These are phyloP conservation scores for Centropus unirufus DNA, from an alignment of 2,113 vertebrate species.

Conservation along the genomic window DNA sequence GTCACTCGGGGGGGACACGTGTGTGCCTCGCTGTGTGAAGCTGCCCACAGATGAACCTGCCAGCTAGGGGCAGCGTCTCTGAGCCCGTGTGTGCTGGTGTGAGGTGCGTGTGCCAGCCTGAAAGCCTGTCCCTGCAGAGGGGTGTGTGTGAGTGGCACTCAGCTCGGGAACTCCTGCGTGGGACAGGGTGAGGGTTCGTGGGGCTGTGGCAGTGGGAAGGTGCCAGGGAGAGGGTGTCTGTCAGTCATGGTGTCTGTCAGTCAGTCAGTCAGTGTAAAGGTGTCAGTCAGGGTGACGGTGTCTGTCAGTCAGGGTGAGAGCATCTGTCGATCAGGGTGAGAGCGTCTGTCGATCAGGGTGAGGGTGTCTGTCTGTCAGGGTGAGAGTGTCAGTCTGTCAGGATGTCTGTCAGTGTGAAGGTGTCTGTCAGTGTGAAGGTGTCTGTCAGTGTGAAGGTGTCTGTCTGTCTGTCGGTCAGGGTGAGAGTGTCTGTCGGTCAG, in stretches of 20 bases:
- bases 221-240: background rate
- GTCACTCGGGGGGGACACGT: background rate
- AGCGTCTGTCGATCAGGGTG: background rate
- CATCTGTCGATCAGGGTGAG: background rate
- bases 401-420: background rate
- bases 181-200: too few species aligned
- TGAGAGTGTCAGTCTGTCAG: too few species aligned
- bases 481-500: background rate
- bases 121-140: background rate
- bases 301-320: background rate
- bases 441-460: background rate
- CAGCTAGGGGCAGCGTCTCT: too few species aligned
- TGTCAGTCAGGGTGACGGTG: background rate
- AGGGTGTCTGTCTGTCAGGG: too few species aligned
- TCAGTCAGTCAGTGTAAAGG: background rate
- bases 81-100: background rate
- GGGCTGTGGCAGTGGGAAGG: too few species aligned
- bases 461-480: too few species aligned
- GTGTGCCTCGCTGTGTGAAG: background rate
- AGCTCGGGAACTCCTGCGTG: background rate
- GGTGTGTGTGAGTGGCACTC: background rate
- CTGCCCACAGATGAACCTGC: too few species aligned
- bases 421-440: background rate
- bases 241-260: background rate
- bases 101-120: background rate